Conservation (phyloP, 2,888 invertebrate species). For the Antheraea yamamai region DNA sequence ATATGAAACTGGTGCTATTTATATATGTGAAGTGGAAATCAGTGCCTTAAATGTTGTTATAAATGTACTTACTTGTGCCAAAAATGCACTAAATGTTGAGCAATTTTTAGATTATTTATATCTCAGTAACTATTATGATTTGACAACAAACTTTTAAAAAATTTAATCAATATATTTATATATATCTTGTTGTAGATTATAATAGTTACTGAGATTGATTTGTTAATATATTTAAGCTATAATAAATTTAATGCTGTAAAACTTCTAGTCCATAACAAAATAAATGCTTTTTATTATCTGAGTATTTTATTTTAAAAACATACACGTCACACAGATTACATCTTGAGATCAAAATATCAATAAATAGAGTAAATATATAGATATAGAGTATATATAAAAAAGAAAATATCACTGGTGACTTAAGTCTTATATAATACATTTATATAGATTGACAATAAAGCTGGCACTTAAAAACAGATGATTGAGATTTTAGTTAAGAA, state of each 20-base stretch:
- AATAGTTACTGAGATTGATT: slow-evolving; percentile 5
- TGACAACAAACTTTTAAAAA: background rate
- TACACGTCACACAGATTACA: background rate
- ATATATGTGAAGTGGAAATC: slow-evolving; percentile 38
- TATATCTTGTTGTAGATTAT: background rate
- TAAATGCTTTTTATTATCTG: slow-evolving; percentile 62
- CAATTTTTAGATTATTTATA: slow-evolving; percentile 56
- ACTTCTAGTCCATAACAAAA: slow-evolving; percentile 75
- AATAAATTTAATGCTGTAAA: slow-evolving; percentile 61
- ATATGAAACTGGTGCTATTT: slow-evolving; percentile 42
- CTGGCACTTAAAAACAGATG: background rate
- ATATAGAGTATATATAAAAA: too few relatives aligned
- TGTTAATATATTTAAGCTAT: slow-evolving; percentile 28
- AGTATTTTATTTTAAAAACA: slow-evolving; percentile 34
- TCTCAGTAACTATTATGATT: slow-evolving; percentile 23
- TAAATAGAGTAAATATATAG: background rate
- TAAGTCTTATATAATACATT: background rate
- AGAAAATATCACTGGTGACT: too few relatives aligned
- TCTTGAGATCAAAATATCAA: background rate
- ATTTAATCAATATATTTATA: background rate
- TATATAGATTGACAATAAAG: background rate
- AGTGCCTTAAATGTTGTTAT: slow-evolving; percentile 61
- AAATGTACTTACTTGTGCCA: slow-evolving; percentile 58
- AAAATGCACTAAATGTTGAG: slow-evolving; percentile 59
- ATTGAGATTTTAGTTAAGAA: background rate